These are phyloP conservation scores for Cyclopterus lumpus DNA, from an alignment of 2,797 vertebrate species.

Conservation along the genomic window DNA sequence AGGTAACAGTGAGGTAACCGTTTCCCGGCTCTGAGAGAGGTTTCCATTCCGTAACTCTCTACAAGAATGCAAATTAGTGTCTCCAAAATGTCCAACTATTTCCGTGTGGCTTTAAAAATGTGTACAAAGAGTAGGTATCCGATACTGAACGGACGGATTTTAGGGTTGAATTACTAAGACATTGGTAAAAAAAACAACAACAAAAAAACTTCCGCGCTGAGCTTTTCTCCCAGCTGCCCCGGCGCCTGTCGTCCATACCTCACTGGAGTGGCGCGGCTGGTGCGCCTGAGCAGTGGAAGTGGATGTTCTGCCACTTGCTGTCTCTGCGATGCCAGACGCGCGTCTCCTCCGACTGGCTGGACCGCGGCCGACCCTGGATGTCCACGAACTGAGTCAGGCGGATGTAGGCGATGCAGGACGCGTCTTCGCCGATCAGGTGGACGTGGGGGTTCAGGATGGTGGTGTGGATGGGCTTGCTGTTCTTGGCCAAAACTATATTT, in stretches of 20 bases:
- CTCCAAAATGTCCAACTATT: no score
- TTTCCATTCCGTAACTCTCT: no score
- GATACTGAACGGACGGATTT: no score
- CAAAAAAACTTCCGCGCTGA: no score
- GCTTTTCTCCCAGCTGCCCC: neutral
- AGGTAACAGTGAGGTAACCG: no score
- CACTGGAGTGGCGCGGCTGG: slow-evolving; percentile 96
- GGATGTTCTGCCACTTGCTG: slow-evolving; percentile 97
- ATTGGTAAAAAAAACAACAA: no score
- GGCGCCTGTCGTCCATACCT: slow-evolving; percentile 77
- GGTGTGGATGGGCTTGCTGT: slow-evolving; percentile 98
- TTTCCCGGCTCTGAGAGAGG: no score
- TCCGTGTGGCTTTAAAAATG: no score
- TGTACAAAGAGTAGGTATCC: no score
- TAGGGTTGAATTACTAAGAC: no score
- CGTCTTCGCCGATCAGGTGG: slow-evolving; percentile 95
- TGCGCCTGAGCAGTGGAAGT: slow-evolving; percentile 98
- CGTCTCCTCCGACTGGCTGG: slow-evolving; percentile 97
- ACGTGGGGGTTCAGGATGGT: slow-evolving; percentile 98
- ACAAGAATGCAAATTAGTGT: no score
- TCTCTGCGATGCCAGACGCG: slow-evolving; percentile 98
- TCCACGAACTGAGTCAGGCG: slow-evolving; percentile 96
- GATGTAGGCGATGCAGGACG: slow-evolving; percentile 96
- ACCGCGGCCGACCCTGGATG: slow-evolving; percentile 91
- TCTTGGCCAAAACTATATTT: slow-evolving; percentile 95